Evolutionary conservation across 2,797 vertebrate genomes (phyloP).

Genomic region (Sebastes umbrosus): DNA sequence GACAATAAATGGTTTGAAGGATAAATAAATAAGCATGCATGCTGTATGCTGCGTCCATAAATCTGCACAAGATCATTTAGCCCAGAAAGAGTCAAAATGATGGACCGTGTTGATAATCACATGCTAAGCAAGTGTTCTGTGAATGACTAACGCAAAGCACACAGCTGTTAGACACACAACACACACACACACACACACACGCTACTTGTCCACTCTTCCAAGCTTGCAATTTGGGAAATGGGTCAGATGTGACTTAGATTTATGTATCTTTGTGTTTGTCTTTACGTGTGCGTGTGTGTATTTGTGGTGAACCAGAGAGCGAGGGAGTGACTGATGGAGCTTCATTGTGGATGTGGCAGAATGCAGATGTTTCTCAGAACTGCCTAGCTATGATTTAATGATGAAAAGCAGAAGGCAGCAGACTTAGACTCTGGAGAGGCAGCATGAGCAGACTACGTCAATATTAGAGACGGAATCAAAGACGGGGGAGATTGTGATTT

Average conservation of each 20-base stretch:
- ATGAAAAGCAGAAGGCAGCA: slow-evolving; percentile 71
- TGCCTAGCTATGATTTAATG: slow-evolving; percentile 72
- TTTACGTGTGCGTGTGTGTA: slow-evolving; percentile 24
- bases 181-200: not conserved
- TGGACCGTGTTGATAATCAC: slow-evolving; percentile 66
- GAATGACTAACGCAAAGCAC: slow-evolving; percentile 44
- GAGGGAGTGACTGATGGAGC: slow-evolving; percentile 59
- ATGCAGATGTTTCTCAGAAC: slow-evolving; percentile 76
- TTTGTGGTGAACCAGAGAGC: slow-evolving; percentile 35
- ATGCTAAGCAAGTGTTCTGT: slow-evolving; percentile 56
- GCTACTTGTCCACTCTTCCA: slow-evolving; percentile 32
- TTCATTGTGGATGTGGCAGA: slow-evolving; percentile 64
- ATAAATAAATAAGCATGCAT: slow-evolving; percentile 39
- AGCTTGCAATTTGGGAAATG: slow-evolving; percentile 66
- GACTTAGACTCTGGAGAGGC: slow-evolving; percentile 57
- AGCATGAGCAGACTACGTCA: slow-evolving; percentile 66
- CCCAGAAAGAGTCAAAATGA: slow-evolving; percentile 60
- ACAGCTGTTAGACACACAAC: slow-evolving; percentile 3
- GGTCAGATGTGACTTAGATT: slow-evolving; percentile 64
- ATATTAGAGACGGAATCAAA: slow-evolving; percentile 70
- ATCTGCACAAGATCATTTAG: slow-evolving; percentile 53
- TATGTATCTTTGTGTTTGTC: slow-evolving; percentile 52
- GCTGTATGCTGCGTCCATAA: slow-evolving; percentile 36
- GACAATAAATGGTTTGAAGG: slow-evolving; percentile 31
- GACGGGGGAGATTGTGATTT: slow-evolving; percentile 69